Evolutionary conservation across 1,140 invertebrate genomes (phyloP).

Genomic region (Drosophila nasuta): DNA sequence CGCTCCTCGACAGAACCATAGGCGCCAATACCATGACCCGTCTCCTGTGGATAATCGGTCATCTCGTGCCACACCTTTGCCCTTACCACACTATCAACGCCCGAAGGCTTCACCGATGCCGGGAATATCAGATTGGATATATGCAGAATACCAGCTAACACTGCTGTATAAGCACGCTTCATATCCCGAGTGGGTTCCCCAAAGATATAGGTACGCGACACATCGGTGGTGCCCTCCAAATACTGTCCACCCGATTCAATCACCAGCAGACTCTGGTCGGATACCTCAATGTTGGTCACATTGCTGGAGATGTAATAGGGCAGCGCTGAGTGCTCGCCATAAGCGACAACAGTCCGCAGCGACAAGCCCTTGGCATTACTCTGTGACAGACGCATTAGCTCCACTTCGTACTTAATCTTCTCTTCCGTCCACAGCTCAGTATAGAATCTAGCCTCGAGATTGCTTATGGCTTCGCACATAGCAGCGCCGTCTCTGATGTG

Average conservation of each 20-base stretch:
- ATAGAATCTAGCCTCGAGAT: constrained; percentile 89
- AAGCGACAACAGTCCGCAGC: constrained; percentile 95
- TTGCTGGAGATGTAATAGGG: constrained; percentile 95
- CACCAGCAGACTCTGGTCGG: constrained; percentile 88
- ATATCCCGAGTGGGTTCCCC: constrained; percentile 91
- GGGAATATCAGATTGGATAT: constrained; percentile 90
- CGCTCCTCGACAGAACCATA: constrained; percentile 87
- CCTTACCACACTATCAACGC: constrained; percentile 91
- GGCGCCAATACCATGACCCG: constrained; percentile 95
- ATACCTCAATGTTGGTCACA: constrained; percentile 90
- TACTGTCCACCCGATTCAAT: constrained; percentile 92
- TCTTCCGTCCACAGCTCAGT: constrained; percentile 89
- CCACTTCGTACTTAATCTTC: constrained; percentile 88
- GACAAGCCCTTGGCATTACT: constrained; percentile 89
- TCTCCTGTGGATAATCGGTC: constrained; percentile 94
- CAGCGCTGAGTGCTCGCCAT: constrained; percentile 94
- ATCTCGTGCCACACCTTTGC: constrained; percentile 92
- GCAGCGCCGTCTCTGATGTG: constrained; percentile 95
- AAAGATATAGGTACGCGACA: constrained; percentile 96
- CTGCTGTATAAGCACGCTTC: constrained; percentile 93
- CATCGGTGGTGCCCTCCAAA: constrained; percentile 96
- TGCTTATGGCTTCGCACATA: constrained; percentile 95
- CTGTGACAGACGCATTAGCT: constrained; percentile 89
- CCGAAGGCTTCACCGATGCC: constrained; percentile 87
- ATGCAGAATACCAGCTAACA: constrained; percentile 94